Evolutionary conservation across 2,888 invertebrate species (phyloP), one percentile per base, ranked within the genome.

Genomic region (Auanema sp.): DNA sequence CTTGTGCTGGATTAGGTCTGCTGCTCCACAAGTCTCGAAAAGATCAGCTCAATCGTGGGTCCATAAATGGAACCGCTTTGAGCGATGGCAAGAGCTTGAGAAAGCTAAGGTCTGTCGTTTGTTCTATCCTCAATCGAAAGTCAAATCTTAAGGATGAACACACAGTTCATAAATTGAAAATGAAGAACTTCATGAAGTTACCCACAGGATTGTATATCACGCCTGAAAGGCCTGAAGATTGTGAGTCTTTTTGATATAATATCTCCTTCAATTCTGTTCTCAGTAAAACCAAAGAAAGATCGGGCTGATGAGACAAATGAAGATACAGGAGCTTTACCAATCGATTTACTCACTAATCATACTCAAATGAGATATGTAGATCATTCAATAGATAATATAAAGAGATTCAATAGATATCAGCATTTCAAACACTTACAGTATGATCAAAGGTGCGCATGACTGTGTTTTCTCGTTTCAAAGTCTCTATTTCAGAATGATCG

Each of bases 361-460:
- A 79, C 80, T 2, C 75, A 75, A 50, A 72, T 81, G 77, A 68
- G 76, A 14, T 80, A 81, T 64, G 60, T 79, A 25, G 78, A 79
- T 57, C 80, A 79, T 64, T 76, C 76, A n/a, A 52, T 75, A 21
- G 81, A 79, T 58, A 78, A 83, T 59, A 53, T 82, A n/a, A 59
- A 70, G 6, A 68, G 83, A 33, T 77, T 76, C 60, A 58, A 65
- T 23, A 57, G 79, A n/a, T 83, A 83, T 57, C 64, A 68, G 16
- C 71, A 71, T 51, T 76, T 83, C 50, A 73, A 79, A 59, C 69
- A 70, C 49, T 68, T 79, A 51, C 83, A 83, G 65, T 83, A 78
- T 62, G 83, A 83, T 65, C 83, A 83, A 60, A 71, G 83, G 81
- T 80, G 25, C 3, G 58, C 21, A 5, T 43, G 43, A 12, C 6